Base-by-base conservation (phyloP, 1,140 invertebrate species). In the Linepithema humile region DNA sequence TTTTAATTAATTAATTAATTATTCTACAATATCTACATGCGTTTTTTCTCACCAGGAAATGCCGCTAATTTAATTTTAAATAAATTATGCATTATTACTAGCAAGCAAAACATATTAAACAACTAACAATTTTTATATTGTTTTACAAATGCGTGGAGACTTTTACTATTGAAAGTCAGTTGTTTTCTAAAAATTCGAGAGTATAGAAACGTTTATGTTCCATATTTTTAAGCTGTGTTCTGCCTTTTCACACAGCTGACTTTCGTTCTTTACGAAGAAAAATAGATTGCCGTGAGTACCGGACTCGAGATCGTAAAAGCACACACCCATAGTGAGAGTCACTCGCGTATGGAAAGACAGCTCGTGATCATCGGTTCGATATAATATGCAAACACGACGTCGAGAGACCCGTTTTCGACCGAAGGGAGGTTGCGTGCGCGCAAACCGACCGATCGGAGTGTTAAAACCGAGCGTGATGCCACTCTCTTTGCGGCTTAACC, bases 391-490 rank as follows among this genome's bases (percentile, higher is more conserved):
- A 84, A 87, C 65, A 85, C 40, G 69, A 80, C 74, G 48, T 80
- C 10, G 72, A 57, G 40, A 50, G 67, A 53, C 73, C 32, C 82
- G 40, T 53, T 55, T 88, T 87, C 85, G 85, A 80, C 55, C 67
- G 67, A 50, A 87, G 65, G 77, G n/a, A n/a, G n/a, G 55, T 89
- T 38, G 87, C 87, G 87, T 88, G 87, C 60, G 59, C 55, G 48
- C 12, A 43, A 80, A 40, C 64, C 23, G 15, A 12, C 29, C 67
- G 77, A 87, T 87, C 86, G 69, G 55, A 89, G 84, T 85, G 84
- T 89, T 85, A 89, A 88, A 60, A 88, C 78, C 86, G 67, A 82
- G 84, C 87, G 69, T 85, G 87, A 89, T 85, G 74, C 78, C 86
- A 40, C 65, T 85, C 59, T 83, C 65, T 88, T 86, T 88, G 84